Conservation (phyloP, 2,797 vertebrate species). For the Fistularia tabacaria region DNA sequence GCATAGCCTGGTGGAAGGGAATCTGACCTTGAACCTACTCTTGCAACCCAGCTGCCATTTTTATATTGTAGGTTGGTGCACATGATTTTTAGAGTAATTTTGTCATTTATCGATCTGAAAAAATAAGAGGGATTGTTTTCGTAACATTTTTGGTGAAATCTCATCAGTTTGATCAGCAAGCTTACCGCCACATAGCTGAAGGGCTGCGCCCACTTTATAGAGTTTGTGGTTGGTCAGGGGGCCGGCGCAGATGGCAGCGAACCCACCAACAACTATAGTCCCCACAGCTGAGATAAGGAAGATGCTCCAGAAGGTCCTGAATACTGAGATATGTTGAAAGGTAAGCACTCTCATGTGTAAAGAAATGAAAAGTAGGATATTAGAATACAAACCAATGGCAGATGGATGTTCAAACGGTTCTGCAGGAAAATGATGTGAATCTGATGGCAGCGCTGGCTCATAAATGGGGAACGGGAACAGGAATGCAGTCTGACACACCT, state of each 20-base stretch:
- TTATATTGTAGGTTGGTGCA: too few relatives aligned
- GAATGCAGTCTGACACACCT: conserved; percentile 42
- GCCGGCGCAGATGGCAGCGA: conserved; percentile 28
- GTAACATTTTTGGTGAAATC: too few relatives aligned
- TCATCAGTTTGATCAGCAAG: too few relatives aligned
- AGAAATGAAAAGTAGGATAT: too few relatives aligned
- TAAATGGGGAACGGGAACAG: conserved; percentile 50
- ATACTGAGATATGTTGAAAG: conserved; percentile 25
- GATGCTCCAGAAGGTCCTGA: conserved; percentile 58
- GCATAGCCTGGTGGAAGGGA: too few relatives aligned
- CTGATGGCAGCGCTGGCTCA: neutral
- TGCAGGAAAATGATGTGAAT: neutral
- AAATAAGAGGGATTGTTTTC: too few relatives aligned
- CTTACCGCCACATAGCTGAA: conserved; percentile 48
- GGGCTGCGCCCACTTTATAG: conserved; percentile 31
- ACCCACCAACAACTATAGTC: conserved; percentile 15
- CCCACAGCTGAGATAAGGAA: conserved; percentile 33
- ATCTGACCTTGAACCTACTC: too few relatives aligned
- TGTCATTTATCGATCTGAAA: too few relatives aligned
- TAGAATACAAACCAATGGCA: conserved; percentile 31
- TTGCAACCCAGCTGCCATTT: too few relatives aligned
- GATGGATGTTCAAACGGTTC: conserved; percentile 24
- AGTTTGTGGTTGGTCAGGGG: conserved; percentile 34
- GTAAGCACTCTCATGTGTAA: too few relatives aligned
- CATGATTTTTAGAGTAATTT: too few relatives aligned